Evolutionary conservation across 2,113 vertebrate genomes (phyloP).

Genomic region (Pelobates fuscus): DNA sequence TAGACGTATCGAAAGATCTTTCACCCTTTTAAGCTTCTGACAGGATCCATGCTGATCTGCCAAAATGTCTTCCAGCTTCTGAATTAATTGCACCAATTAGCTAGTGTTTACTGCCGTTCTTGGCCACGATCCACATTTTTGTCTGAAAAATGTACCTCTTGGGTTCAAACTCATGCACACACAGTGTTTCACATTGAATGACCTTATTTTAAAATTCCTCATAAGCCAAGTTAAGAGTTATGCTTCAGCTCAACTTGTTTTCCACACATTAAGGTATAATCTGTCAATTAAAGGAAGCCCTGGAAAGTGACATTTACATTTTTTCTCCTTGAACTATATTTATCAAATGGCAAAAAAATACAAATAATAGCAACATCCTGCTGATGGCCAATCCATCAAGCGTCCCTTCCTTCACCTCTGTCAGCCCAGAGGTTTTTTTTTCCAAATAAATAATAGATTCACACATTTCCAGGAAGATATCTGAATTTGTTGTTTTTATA

Average conservation of each 20-base stretch:
- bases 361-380: too few species aligned
- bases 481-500: too few species aligned
- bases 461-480: too few species aligned
- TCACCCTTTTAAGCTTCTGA: constrained; percentile 18
- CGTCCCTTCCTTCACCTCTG: too few species aligned
- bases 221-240: neutral
- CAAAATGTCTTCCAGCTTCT: constrained; percentile 33
- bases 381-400: too few species aligned
- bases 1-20: constrained; percentile 17
- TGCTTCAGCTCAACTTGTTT: neutral
- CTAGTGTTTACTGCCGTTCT: constrained; percentile 42
- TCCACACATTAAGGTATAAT: neutral
- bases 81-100: constrained; percentile 45
- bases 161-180: constrained; percentile 1
- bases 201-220: constrained; percentile 2
- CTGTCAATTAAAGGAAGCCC: neutral
- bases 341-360: neutral
- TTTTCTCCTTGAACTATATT: neutral
- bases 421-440: too few species aligned
- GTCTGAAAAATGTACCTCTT: constrained; percentile 20
- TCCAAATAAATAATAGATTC: too few species aligned
- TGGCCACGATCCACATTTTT: constrained; percentile 29
- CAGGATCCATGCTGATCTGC: constrained; percentile 5
- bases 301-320: neutral
- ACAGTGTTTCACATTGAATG: constrained; percentile 23